A percentile compares a stretch with the other conserved stretches of the same genome.
Conservation (phyloP, 2,113 vertebrate genomes). For the Salvelinus fontinalis region DNA sequence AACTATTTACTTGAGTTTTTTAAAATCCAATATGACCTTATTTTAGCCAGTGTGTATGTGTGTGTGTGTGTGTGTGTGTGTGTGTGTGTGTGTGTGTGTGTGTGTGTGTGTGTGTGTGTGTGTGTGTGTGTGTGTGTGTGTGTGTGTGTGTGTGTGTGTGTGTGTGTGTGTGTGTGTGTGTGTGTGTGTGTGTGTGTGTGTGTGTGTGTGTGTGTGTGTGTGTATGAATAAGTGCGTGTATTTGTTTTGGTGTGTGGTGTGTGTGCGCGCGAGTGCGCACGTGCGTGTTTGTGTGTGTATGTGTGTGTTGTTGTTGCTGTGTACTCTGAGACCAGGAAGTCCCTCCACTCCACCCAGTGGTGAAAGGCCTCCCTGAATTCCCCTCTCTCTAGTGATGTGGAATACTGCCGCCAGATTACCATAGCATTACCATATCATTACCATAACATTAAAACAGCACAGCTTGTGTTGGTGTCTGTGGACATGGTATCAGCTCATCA, state of each 20-base stretch:
- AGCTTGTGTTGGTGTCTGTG: conserved; percentile 58
- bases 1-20: not conserved
- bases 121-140: no score
- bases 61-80: not conserved
- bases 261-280: not conserved
- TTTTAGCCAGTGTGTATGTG: not conserved
- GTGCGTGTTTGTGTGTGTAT: not conserved
- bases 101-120: no score
- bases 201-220: no score
- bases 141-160: not conserved
- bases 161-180: conserved; percentile 12
- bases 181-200: not conserved
- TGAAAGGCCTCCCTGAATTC: conserved; percentile 43
- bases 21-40: not conserved
- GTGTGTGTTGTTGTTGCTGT: conserved; percentile 23
- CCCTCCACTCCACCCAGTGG: conserved; percentile 39
- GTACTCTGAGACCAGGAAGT: conserved; percentile 63
- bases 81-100: no score
- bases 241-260: not conserved
- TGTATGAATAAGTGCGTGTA: not conserved
- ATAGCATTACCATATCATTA: conserved; percentile 73
- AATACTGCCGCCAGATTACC: conserved; percentile 61
- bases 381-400: conserved; percentile 40
- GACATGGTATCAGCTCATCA: conserved; percentile 65
- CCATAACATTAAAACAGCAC: conserved; percentile 62